Base-by-base conservation (phyloP, 2,113 vertebrate species). In the Anoura caudifer region DNA sequence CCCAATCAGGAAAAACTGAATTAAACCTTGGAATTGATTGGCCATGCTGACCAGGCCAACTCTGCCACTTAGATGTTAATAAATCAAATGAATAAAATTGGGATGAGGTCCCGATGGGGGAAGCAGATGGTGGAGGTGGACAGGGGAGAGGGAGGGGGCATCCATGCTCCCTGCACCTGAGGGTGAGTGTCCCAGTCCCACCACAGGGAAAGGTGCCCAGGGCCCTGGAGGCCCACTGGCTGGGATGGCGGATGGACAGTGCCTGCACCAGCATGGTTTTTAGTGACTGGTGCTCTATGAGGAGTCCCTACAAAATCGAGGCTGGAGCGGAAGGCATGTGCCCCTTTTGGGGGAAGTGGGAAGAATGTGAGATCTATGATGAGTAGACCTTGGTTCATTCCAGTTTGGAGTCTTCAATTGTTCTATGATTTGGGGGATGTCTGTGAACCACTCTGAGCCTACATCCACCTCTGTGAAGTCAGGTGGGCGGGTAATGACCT, bases 21-120 rank as follows among this genome's bases (percentile, higher is more conserved):
- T 99, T 99, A 99, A 99, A 99, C 99, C 98, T 98, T 98, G 98
- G 98, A 98, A 99, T 98, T 99, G 99, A 99, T 99, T 99, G 99
- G 99, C 99, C 98, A 97, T 97, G 96, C 98, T 97, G 98, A 97
- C 98, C 98, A 98, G 98, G 98, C 98, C 80, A 98, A 98, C 98
- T 98, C 98, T 98, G 98, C 98, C 98, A 98, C 98, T 99, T 99
- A 98, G 97, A 97, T 97, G 98, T 98, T 99, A 99, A 99, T 99
- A 99, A 99, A 98, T 99, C 98, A 99, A 98, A 98, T 93, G 83
- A 98, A 97, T 98, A 98, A 98, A 98, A 98, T 98, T 94, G 94
- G 96, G 95, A 90, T 61, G 95, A 91, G 88, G 92, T 47, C 87
- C 83, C 0, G 0, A 31, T 41, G 65, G 20, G 69, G 85, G 88